Evolutionary conservation across 2,797 vertebrate genomes (phyloP).

Genomic region (Phyllotis vaccarum): DNA sequence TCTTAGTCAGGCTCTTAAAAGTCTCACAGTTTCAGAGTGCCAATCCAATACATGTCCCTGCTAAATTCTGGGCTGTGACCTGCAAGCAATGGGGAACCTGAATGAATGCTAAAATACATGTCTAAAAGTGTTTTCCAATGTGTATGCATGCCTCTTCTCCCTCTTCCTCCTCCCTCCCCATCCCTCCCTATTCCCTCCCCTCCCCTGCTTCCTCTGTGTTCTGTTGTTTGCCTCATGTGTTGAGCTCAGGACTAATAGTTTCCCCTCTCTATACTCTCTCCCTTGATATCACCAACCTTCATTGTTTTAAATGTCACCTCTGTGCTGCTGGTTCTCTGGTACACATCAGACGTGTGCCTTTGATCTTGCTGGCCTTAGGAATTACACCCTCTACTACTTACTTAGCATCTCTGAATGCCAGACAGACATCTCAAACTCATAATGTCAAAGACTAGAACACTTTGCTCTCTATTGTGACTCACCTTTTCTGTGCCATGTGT

Average conservation of each 20-base stretch:
- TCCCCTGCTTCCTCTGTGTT: too few species aligned
- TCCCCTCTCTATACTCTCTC: background rate
- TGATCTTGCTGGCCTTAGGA: conserved; percentile 4
- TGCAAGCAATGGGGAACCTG: background rate
- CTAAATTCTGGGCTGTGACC: conserved; percentile 7
- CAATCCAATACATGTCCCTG: background rate
- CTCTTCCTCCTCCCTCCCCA: too few species aligned
- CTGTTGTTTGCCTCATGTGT: background rate
- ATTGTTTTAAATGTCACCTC: background rate
- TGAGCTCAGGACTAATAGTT: background rate
- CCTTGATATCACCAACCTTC: conserved; percentile 6
- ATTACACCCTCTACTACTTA: background rate
- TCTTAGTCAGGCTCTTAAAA: background rate
- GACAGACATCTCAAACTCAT: background rate
- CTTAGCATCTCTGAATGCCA: conserved; percentile 19
- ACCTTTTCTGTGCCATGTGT: background rate
- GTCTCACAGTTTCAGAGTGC: background rate
- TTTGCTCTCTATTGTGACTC: background rate
- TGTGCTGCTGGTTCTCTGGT: background rate
- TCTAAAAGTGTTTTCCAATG: background rate
- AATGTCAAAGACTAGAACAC: background rate
- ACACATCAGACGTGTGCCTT: background rate
- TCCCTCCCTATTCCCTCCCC: too few species aligned
- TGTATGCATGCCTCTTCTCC: too few species aligned
- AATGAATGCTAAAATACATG: background rate